A percentile compares a stretch with the other conserved stretches of the same genome.
phyloP scores from a whole-genome alignment of 1,140 invertebrate species.

The Lordiphosa clarofinis region DNA sequence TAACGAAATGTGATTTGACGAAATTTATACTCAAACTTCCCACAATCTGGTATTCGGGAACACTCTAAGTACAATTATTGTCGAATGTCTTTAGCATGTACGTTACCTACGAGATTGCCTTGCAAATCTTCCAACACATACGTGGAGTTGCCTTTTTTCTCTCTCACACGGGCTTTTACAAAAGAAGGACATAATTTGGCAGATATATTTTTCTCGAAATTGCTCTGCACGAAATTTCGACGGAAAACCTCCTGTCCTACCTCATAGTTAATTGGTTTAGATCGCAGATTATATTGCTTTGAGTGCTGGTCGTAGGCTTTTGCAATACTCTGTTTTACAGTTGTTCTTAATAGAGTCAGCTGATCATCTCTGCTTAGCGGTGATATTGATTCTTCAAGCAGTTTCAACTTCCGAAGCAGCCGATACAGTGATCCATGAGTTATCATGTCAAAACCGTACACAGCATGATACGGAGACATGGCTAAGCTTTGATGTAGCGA shows the following conservation, averaged over 20 bases:
- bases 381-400: too few relatives aligned
- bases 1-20: too few relatives aligned
- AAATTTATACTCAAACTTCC: too few relatives aligned
- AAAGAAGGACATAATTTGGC: conserved; percentile 1
- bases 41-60: too few relatives aligned
- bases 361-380: too few relatives aligned
- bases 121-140: too few relatives aligned
- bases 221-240: not conserved
- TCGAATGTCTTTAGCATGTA: not conserved
- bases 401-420: not conserved
- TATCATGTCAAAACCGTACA: not conserved
- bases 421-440: not conserved
- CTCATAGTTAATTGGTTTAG: not conserved
- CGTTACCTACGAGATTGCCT: not conserved
- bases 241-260: conserved; percentile 1
- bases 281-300: not conserved
- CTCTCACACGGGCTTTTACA: not conserved
- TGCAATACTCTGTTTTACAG: too few relatives aligned
- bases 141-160: not conserved
- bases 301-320: too few relatives aligned
- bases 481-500: not conserved
- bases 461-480: not conserved
- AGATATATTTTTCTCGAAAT: not conserved
- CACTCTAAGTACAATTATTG: not conserved
- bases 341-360: too few relatives aligned